Percentiles rank a stretch among this genome's conserved stretches.
These are phyloP conservation scores for Craseonycteris thonglongyai DNA, from an alignment of 2,113 vertebrate species.

Conservation along the genomic window DNA sequence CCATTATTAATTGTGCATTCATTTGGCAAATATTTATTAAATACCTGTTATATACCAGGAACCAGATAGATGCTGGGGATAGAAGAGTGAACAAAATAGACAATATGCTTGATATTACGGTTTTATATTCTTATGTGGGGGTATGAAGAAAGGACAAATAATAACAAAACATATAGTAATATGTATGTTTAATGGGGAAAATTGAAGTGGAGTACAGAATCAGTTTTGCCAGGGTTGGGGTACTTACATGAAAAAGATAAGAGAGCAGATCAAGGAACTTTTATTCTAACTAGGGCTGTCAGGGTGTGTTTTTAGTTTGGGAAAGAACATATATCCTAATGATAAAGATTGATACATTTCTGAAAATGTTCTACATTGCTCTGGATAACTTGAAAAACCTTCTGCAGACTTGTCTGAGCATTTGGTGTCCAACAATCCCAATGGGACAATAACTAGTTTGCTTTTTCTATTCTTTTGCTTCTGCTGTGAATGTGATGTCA, in stretches of 20 bases:
- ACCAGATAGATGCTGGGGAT: neutral
- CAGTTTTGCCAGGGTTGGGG: neutral
- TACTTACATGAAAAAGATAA: neutral
- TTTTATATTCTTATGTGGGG: neutral
- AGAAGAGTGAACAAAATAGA: neutral
- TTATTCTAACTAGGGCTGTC: neutral
- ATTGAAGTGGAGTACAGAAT: neutral
- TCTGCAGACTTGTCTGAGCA: neutral
- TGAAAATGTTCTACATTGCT: neutral
- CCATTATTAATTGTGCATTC: neutral
- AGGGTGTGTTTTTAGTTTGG: neutral
- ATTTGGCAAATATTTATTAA: neutral
- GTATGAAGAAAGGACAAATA: neutral
- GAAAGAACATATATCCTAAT: neutral
- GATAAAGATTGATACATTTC: neutral
- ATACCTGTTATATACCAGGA: neutral
- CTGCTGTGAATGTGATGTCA: neutral
- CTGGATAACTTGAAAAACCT: neutral
- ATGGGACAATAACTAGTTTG: neutral
- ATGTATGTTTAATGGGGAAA: neutral
- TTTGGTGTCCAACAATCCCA: neutral
- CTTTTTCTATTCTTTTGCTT: neutral
- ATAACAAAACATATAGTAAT: neutral
- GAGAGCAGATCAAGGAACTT: neutral
- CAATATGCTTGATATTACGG: neutral